Evolutionary conservation across 1,140 invertebrate species (phyloP).

Genomic region (Micrasema longulum): DNA sequence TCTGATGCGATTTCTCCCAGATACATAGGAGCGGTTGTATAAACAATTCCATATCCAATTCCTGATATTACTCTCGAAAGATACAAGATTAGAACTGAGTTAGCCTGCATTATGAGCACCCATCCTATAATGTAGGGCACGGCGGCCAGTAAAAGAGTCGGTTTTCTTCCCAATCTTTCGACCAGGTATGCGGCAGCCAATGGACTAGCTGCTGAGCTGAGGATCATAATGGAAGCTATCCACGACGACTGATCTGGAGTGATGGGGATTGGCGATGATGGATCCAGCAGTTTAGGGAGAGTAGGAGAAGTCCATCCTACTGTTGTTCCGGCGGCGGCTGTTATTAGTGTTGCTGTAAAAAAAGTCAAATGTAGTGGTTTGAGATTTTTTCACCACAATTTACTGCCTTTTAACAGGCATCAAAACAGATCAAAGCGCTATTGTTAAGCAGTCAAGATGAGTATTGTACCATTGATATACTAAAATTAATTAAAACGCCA

Average conservation of each 20-base stretch:
- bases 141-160: constrained; percentile 71
- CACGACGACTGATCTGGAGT: constrained; percentile 72
- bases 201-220: constrained; percentile 65
- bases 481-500: too few species aligned
- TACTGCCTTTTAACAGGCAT: too few species aligned
- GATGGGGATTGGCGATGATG: constrained; percentile 66
- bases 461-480: too few species aligned
- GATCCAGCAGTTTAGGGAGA: constrained; percentile 64
- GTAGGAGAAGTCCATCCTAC: constrained; percentile 73
- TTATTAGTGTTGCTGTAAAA: constrained; percentile 64
- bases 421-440: neutral
- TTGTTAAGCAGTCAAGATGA: too few species aligned
- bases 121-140: constrained; percentile 75
- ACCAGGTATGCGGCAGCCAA: constrained; percentile 65
- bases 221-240: constrained; percentile 71
- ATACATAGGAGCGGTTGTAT: constrained; percentile 74
- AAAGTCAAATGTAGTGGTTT: too few species aligned
- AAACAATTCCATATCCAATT: constrained; percentile 76
- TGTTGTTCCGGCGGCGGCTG: constrained; percentile 66
- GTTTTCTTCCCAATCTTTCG: constrained; percentile 75
- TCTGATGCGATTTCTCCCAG: constrained; percentile 76
- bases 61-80: constrained; percentile 70
- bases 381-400: too few species aligned
- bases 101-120: constrained; percentile 72
- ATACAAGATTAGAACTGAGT: constrained; percentile 68